Conservation (phyloP, 1,140 invertebrate genomes). For the Campoletis sonorensis region DNA sequence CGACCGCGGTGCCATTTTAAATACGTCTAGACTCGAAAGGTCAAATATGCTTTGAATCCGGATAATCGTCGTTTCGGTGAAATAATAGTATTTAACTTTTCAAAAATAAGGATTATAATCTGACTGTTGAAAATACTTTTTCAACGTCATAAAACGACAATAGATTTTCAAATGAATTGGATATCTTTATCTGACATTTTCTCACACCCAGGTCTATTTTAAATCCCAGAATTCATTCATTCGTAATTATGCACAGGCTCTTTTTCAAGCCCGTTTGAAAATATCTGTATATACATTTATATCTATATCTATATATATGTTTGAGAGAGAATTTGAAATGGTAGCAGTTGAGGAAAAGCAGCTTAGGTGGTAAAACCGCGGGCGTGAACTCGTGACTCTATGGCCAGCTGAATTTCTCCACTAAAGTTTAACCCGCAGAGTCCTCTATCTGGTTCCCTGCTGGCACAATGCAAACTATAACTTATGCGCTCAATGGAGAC, state of each 20-base stretch:
- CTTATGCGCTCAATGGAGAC: slow-evolving; percentile 53
- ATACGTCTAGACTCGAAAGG: too few species aligned
- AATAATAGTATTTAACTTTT: too few species aligned
- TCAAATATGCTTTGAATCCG: too few species aligned
- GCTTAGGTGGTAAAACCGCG: slow-evolving; percentile 50
- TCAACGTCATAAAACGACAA: too few species aligned
- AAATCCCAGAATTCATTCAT: slow-evolving; percentile 6
- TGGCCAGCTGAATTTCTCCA: slow-evolving; percentile 56
- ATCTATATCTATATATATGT: not conserved
- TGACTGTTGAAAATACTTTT: too few species aligned
- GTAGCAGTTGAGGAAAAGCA: slow-evolving; percentile 50
- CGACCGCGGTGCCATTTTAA: too few species aligned
- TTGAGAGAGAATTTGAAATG: slow-evolving; percentile 7
- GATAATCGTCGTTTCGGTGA: too few species aligned
- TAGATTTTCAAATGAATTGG: too few species aligned
- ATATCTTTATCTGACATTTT: too few species aligned
- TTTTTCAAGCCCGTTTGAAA: not conserved
- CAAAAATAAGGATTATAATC: too few species aligned
- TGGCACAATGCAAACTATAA: slow-evolving; percentile 56
- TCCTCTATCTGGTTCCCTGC: slow-evolving; percentile 23
- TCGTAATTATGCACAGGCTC: not conserved
- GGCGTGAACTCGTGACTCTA: slow-evolving; percentile 51
- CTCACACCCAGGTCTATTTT: not conserved
- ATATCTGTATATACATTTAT: not conserved
- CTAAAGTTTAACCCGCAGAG: slow-evolving; percentile 48